A percentile compares a stretch with the other conserved stretches of the same genome.
phyloP scores from a whole-genome alignment of 1,140 invertebrate species.

The Sminthurinus signatus region DNA sequence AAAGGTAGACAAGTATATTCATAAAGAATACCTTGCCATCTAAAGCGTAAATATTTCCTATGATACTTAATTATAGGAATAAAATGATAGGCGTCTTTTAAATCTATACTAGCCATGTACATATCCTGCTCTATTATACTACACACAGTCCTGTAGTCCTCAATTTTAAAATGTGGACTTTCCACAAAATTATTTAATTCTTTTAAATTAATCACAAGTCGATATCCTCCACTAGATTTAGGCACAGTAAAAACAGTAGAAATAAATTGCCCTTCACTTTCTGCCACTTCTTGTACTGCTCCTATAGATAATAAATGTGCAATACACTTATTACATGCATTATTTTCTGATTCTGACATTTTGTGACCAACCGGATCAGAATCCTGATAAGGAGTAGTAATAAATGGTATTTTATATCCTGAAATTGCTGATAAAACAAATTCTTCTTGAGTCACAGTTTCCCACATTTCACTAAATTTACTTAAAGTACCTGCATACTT shows the following conservation, averaged over 20 bases:
- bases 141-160: background rate
- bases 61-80: constrained; percentile 8
- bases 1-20: constrained; percentile 20
- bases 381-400: background rate
- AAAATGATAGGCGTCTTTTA: constrained; percentile 22
- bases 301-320: background rate
- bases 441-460: background rate
- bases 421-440: background rate
- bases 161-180: constrained; percentile 24
- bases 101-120: constrained; percentile 19
- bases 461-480: background rate
- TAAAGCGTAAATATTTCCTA: constrained; percentile 23
- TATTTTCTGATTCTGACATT: too few relatives aligned
- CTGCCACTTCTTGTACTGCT: constrained; percentile 1
- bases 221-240: constrained; percentile 4
- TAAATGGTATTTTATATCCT: background rate
- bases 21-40: constrained; percentile 12
- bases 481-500: background rate
- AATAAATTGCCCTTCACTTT: constrained; percentile 1
- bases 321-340: background rate
- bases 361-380: background rate
- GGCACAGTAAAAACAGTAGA: constrained; percentile 19
- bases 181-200: constrained; percentile 20
- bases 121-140: constrained; percentile 4
- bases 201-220: constrained; percentile 27